Evolutionary conservation across 1,140 invertebrate genomes (phyloP).

Genomic region (Saccostrea echinata): DNA sequence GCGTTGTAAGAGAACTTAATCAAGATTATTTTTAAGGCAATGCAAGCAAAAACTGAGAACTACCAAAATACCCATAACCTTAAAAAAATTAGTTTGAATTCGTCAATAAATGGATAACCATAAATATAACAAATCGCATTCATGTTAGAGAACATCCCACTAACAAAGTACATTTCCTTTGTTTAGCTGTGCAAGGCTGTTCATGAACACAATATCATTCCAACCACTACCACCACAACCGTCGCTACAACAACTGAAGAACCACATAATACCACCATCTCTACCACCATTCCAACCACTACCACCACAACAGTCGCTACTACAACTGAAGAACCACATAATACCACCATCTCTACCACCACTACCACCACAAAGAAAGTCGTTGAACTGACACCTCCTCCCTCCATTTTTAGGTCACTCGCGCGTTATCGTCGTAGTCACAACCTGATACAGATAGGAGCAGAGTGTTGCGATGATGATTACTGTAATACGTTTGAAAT

Average conservation of each 20-base stretch:
- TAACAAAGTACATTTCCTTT: neutral
- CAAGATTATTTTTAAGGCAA: too few species aligned
- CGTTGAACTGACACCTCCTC: neutral
- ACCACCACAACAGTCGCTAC: neutral
- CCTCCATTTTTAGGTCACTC: neutral
- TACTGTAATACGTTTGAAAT: too few species aligned
- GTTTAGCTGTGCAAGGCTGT: neutral
- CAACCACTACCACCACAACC: neutral
- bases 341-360: neutral
- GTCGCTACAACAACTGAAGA: neutral
- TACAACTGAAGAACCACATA: neutral
- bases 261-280: neutral
- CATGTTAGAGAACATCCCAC: neutral
- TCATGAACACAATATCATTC: neutral
- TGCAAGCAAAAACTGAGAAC: too few species aligned
- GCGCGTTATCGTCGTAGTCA: too few species aligned
- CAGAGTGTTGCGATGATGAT: too few species aligned
- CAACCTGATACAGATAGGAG: too few species aligned
- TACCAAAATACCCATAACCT: too few species aligned
- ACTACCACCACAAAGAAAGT: neutral
- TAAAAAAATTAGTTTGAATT: too few species aligned
- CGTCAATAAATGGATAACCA: too few species aligned
- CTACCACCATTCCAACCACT: neutral
- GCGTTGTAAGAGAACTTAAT: too few species aligned
- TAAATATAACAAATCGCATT: neutral